A percentile compares a stretch with the other conserved stretches of the same genome.
These are phyloP conservation scores for Meteorus cinctellus DNA, from an alignment of 2,888 invertebrate species.

Conservation along the genomic window DNA sequence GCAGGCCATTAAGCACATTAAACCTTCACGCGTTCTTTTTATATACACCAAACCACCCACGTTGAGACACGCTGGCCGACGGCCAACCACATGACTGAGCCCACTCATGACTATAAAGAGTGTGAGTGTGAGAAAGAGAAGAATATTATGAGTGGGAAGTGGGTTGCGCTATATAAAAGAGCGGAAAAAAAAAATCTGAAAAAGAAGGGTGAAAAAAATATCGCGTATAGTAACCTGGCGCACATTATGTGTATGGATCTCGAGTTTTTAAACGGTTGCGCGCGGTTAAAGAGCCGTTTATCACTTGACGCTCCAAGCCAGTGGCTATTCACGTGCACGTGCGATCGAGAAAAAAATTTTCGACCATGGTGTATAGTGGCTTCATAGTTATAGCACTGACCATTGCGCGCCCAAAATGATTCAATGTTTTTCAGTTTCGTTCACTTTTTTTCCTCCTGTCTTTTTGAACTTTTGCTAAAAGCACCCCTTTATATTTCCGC, in stretches of 20 bases:
- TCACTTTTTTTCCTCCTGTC: background rate
- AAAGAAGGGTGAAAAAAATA: background rate
- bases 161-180: constrained; percentile 31
- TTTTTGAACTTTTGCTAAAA: background rate
- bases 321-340: constrained; percentile 35
- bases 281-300: constrained; percentile 54
- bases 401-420: background rate
- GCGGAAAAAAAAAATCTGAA: constrained; percentile 43
- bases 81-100: constrained; percentile 50
- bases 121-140: background rate
- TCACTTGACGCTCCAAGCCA: constrained; percentile 51
- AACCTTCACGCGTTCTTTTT: constrained; percentile 49
- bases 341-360: constrained; percentile 14
- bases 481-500: background rate
- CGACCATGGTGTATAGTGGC: background rate
- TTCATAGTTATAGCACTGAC: constrained; percentile 3
- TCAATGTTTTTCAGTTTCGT: background rate
- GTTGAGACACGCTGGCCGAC: constrained; percentile 46
- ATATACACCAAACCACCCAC: constrained; percentile 38
- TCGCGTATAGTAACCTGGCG: background rate
- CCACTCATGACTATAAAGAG: constrained; percentile 24
- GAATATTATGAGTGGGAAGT: constrained; percentile 4
- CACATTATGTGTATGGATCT: constrained; percentile 25
- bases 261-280: constrained; percentile 49
- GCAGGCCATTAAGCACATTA: constrained; percentile 64